Evolutionary conservation across 2,113 vertebrate species (phyloP).

Genomic region (Hemiprocne comata): DNA sequence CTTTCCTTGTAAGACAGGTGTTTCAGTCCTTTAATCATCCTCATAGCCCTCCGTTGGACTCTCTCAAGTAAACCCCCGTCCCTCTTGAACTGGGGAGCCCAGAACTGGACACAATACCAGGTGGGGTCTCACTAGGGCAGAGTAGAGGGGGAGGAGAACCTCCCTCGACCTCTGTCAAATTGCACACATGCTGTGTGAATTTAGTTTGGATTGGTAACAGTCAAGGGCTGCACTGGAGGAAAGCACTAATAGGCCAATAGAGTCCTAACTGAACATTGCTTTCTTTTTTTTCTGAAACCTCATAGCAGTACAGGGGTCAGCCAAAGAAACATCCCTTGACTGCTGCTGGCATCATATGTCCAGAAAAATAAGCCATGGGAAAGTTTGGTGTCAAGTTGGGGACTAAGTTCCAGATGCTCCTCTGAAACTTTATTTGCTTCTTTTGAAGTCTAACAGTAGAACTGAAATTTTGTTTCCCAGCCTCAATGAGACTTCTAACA

Average conservation of each 20-base stretch:
- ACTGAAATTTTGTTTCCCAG: not conserved
- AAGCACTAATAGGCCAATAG: not conserved
- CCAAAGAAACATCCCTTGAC: not conserved
- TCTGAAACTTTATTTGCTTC: conserved; percentile 1
- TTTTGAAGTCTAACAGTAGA: not conserved
- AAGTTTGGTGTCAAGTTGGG: not conserved
- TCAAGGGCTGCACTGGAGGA: not conserved
- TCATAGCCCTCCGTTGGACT: too few species aligned
- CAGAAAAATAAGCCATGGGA: not conserved
- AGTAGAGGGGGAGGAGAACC: too few species aligned
- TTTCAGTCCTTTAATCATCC: too few species aligned
- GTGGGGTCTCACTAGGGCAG: too few species aligned
- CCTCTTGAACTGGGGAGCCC: too few species aligned
- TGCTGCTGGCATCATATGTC: not conserved
- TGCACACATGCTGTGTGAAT: not conserved
- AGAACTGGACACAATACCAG: too few species aligned
- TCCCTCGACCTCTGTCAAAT: not conserved
- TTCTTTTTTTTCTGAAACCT: not conserved
- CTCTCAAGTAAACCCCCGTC: too few species aligned
- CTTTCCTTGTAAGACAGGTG: too few species aligned
- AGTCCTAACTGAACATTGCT: not conserved
- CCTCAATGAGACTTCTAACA: not conserved
- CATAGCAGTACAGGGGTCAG: not conserved
- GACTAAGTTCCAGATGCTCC: not conserved
- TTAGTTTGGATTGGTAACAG: not conserved